Conservation (phyloP, 2,797 vertebrate species). For the Squalus acanthias region DNA sequence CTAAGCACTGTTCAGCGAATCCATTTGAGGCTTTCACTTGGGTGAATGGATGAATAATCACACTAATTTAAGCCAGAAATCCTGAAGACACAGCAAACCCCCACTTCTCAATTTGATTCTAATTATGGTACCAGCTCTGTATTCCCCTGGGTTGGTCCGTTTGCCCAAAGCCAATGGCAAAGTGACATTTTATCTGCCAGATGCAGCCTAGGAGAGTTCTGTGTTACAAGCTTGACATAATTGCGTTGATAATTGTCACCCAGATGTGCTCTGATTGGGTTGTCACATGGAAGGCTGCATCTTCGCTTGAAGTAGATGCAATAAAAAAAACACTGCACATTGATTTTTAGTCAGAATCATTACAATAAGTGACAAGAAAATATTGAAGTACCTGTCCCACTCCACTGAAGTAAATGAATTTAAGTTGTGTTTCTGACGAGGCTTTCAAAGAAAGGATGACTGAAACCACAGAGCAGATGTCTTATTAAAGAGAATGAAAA, state of each 20-base stretch:
- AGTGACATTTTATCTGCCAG: not conserved
- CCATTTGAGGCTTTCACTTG: not conserved
- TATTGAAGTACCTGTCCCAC: not conserved
- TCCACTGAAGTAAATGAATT: not conserved
- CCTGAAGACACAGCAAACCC: no score
- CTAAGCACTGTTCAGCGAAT: not conserved
- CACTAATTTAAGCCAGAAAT: not conserved
- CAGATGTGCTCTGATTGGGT: not conserved
- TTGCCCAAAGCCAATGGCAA: not conserved
- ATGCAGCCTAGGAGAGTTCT: no score
- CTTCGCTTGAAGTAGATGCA: not conserved
- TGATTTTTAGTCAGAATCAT: constrained; percentile 16
- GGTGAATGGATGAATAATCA: not conserved
- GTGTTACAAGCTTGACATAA: not conserved
- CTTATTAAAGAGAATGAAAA: constrained; percentile 9
- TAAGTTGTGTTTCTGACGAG: not conserved
- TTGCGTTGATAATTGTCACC: not conserved
- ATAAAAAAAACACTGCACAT: not conserved
- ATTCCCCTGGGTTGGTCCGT: no score
- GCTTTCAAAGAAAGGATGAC: not conserved
- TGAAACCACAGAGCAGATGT: not conserved
- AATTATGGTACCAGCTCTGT: not conserved
- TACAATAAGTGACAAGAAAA: constrained; percentile 4
- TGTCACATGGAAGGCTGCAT: not conserved
- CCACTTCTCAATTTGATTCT: not conserved